A percentile compares a stretch with the other conserved stretches of the same genome.
These are phyloP conservation scores for Polypedilum vanderplanki DNA, from an alignment of 1,140 invertebrate species.

Conservation along the genomic window DNA sequence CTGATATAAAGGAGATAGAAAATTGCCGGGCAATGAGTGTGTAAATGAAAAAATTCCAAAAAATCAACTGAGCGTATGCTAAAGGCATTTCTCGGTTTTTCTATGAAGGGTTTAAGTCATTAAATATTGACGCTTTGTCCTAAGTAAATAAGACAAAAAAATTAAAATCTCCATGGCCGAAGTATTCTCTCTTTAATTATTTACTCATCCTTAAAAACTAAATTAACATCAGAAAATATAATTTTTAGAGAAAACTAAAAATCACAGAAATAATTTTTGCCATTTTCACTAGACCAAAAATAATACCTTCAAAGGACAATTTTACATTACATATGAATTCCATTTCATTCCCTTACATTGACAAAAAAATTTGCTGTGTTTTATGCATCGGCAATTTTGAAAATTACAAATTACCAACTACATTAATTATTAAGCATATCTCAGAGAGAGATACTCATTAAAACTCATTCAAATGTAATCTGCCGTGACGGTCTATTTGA, in stretches of 20 bases:
- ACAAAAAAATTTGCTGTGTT: background rate
- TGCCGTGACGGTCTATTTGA: background rate
- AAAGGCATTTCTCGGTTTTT: too few relatives aligned
- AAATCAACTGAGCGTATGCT: background rate
- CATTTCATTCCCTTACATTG: too few relatives aligned
- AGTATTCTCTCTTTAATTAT: background rate
- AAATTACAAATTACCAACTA: conserved; percentile 21
- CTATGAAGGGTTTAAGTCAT: too few relatives aligned
- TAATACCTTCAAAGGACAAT: background rate
- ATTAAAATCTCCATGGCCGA: background rate
- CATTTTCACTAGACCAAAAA: conserved; percentile 12
- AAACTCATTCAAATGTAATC: conserved; percentile 22
- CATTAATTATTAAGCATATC: conserved; percentile 7
- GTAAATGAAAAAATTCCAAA: background rate
- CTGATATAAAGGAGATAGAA: background rate
- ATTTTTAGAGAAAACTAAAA: background rate
- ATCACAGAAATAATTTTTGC: conserved; percentile 1
- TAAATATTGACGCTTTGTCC: too few relatives aligned
- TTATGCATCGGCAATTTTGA: background rate
- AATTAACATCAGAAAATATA: background rate
- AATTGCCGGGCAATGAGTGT: background rate
- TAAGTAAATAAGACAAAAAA: background rate
- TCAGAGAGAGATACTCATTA: conserved; percentile 23
- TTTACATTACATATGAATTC: too few relatives aligned
- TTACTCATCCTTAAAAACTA: background rate